Base-by-base conservation (phyloP, 1,140 invertebrate genomes). In the Pomacea maculata region DNA sequence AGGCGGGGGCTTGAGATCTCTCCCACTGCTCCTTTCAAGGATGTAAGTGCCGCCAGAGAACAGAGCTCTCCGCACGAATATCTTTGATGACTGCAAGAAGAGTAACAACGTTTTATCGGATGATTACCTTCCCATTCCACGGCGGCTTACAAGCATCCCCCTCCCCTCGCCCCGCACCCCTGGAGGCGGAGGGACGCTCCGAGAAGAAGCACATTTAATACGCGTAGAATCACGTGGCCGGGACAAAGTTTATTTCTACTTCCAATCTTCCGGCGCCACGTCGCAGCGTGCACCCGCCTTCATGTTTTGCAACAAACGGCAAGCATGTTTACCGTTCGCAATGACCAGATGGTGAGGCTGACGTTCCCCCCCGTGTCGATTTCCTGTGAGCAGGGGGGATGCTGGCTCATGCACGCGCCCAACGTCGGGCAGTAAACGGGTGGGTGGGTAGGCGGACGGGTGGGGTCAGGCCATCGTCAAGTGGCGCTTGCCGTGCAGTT, bases 321-420 rank as follows among this genome's bases (percentile, higher is more conserved):
- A 52, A 12, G 14, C 55, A 21, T 68, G 75, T 78, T 78, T 78
- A 78, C 75, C 61, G 63, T 64, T 57, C 54, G 34, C 17, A 78
- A 78, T 78, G 75, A 78, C 75, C 75, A 78, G 75, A 78, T 64
- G 63, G 21, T 68, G 61, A 78, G 29, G 68, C 21, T 52, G n/a
- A 17, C 63, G 21, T 78, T 67, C 75, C 64, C 5, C 5, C 15
- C 57, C 11, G 75, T 78, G 75, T 78, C 75, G n/a, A 78, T 78
- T 78, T 78, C 75, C 45, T 78, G 75, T 45, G 34, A 4, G 34
- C 34, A 25, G 25, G 25, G 25, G 25, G 25, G 25, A 25, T 45
- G 34, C 75, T 45, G 61, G 75, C 67, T 63, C 64, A 19, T 19
- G 8, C 75, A 76, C 57, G 75, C 29, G 73, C n/a, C 14, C 4